phyloP scores from a whole-genome alignment of 2,797 vertebrate species.

The Hipposideros larvatus region DNA sequence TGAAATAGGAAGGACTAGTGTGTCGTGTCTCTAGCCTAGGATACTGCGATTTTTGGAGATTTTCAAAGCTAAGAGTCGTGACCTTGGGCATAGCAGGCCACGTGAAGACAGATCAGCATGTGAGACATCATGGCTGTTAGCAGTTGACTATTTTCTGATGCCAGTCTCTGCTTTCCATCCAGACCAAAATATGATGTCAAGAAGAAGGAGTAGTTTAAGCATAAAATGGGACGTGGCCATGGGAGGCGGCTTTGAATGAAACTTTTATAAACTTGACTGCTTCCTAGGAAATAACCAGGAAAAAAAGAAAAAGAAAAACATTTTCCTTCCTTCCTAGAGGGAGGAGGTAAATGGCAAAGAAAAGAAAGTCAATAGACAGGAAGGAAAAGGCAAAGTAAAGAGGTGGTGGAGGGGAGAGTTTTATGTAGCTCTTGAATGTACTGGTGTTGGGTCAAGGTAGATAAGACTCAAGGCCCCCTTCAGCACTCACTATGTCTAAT shows the following conservation, averaged over 20 bases:
- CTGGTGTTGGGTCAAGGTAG: background rate
- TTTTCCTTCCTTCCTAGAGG: background rate
- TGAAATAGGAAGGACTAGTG: background rate
- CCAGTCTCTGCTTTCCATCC: background rate
- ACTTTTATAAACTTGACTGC: background rate
- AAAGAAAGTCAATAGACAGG: background rate
- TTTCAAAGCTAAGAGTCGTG: background rate
- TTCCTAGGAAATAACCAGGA: background rate
- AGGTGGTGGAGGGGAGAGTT: background rate
- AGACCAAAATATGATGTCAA: conserved; percentile 16
- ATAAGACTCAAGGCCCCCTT: background rate
- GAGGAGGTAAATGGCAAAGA: background rate
- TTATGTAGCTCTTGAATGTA: background rate
- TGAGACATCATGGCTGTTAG: background rate
- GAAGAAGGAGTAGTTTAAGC: background rate
- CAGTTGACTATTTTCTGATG: background rate
- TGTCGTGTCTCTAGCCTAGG: background rate
- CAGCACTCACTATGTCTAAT: background rate
- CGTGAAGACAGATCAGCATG: background rate
- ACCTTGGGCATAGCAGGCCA: background rate
- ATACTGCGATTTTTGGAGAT: background rate
- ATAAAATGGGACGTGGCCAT: background rate
- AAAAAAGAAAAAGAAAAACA: background rate
- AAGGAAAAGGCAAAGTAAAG: background rate
- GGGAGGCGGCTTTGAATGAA: background rate